Percentiles rank a stretch among this genome's conserved stretches.
Conservation (phyloP, 2,888 invertebrate species). For the Halictus ligatus region DNA sequence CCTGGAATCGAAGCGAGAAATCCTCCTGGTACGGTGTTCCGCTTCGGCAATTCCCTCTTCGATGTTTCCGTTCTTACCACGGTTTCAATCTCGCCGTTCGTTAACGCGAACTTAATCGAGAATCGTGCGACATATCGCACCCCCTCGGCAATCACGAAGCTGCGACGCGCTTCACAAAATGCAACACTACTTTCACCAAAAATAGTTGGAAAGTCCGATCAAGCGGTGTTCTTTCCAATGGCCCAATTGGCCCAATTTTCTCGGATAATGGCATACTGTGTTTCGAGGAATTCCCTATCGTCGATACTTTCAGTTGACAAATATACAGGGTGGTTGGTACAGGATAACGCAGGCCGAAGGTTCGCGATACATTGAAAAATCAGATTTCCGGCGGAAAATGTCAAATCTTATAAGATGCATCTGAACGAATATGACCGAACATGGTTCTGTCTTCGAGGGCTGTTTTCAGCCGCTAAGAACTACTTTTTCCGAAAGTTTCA, state of each 20-base stretch:
- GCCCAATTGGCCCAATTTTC: background rate
- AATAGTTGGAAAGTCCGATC: background rate
- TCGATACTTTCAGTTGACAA: background rate
- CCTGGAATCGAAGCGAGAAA: background rate
- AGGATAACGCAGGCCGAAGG: no score
- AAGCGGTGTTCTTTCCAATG: background rate
- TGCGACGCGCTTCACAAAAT: background rate
- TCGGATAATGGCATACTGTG: background rate
- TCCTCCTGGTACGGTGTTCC: slow-evolving; percentile 18
- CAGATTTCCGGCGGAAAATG: background rate
- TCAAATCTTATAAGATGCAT: background rate
- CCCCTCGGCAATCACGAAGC: background rate
- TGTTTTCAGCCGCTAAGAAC: no score
- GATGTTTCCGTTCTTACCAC: slow-evolving; percentile 29
- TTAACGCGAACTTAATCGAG: slow-evolving; percentile 23
- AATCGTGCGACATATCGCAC: slow-evolving; percentile 8
- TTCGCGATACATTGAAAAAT: background rate
- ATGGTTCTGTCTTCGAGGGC: no score
- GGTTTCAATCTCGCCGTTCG: slow-evolving; percentile 29
- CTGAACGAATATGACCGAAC: no score
- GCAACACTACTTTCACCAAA: background rate
- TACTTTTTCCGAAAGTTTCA: background rate
- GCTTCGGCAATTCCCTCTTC: slow-evolving; percentile 16
- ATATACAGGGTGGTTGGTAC: no score
- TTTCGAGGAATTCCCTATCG: background rate